Percentiles rank a stretch among this genome's conserved stretches.
phyloP scores from a whole-genome alignment of 30 jellyfish, hydroid and myxozoan genomes.

The Euphysa ruthae region DNA sequence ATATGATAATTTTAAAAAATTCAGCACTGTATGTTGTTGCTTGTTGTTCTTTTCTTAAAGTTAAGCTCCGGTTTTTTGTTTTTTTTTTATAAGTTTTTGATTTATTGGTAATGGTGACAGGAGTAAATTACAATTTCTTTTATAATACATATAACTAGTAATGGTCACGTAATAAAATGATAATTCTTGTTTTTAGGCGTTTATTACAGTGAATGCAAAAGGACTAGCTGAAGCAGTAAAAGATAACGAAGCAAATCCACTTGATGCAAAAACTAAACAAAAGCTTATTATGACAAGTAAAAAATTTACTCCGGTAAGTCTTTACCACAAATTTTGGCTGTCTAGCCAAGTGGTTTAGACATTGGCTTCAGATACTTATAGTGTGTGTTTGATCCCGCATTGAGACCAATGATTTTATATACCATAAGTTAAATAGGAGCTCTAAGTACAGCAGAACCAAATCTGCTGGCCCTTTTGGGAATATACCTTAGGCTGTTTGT shows the following conservation, averaged over 20 bases:
- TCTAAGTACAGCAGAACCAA: too few relatives aligned
- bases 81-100: neutral
- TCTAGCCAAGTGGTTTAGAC: too few relatives aligned
- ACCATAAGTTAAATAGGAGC: too few relatives aligned
- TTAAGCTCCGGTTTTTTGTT: too few relatives aligned
- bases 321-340: too few relatives aligned
- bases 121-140: neutral
- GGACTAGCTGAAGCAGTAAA: slow-evolving; percentile 20
- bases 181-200: slow-evolving; percentile 1
- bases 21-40: slow-evolving; percentile 14
- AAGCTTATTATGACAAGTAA: slow-evolving; percentile 9
- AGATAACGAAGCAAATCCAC: slow-evolving; percentile 13
- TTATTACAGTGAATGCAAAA: slow-evolving; percentile 1
- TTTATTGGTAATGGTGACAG: neutral
- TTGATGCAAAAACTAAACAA: slow-evolving; percentile 5
- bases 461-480: too few relatives aligned
- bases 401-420: too few relatives aligned
- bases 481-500: too few relatives aligned
- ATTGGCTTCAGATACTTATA: too few relatives aligned
- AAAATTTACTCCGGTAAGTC: slow-evolving; percentile 14
- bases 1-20: neutral
- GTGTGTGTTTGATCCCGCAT: too few relatives aligned
- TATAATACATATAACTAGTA: neutral
- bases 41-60: too few relatives aligned
- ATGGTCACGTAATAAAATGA: too few relatives aligned